Base-by-base conservation (phyloP, 2,888 invertebrate genomes). In the Drosophila nigricruria region DNA sequence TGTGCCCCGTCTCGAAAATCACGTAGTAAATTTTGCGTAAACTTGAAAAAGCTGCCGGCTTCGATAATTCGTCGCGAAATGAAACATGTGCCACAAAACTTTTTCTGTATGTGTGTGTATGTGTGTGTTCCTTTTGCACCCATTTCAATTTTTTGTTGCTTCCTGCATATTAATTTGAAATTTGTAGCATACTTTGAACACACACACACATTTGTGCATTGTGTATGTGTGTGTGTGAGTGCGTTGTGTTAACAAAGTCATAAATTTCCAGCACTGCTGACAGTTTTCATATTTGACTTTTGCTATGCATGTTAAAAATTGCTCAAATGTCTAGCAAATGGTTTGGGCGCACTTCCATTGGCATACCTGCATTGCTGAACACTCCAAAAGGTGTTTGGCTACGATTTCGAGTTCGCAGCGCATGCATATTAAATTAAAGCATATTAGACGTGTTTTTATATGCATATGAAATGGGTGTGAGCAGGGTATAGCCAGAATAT, bases 271-370 rank as follows among this genome's bases (percentile, higher is more conserved):
- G 32, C 65, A 66, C 60, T 76, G 86, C 83, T 87, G 86, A 90
- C 86, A 87, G 89, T 86, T 82, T 90, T 79, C 77, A 86, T 86
- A 86, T 87, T 88, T 86, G 88, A 90, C 90, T 86, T 77, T 86
- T 80, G 73, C 86, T 77, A 88, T 88, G 88, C 86, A 82, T 74
- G 80, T 50, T 65, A n/a, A 65, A 71, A 76, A 71, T 69, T 73
- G 61, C 70, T 77, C 64, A 70, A 70, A 81, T 76, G 62, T 74
- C 66, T 76, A 52, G 47, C 53, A 62, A 72, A 53, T 61, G 70
- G 59, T 40, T 43, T 43, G 54, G 38, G 45, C 9, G 14, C 18
- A 36, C 47, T 58, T 45, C 53, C 52, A 49, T 34, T 34, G 63
- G 30, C 14, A 36, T 53, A 70, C 74, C 65, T 70, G 70, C 49